Percentiles rank a stretch among this genome's conserved stretches.
Conservation (phyloP, 2,797 vertebrate genomes). For the Picus viridis region DNA sequence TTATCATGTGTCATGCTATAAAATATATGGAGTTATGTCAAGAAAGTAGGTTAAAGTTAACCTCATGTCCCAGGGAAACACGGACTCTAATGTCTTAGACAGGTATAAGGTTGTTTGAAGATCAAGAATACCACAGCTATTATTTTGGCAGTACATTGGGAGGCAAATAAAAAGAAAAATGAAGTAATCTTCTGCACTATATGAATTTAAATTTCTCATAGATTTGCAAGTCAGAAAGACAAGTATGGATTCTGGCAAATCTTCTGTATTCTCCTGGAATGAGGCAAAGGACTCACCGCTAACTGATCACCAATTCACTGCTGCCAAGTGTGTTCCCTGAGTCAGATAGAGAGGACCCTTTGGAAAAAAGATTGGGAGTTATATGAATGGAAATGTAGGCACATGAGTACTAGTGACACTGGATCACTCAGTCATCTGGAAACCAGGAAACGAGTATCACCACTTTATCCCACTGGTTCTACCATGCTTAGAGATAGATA, state of each 20-base stretch:
- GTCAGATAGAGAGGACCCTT: neutral
- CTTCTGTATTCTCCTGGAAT: slow-evolving; percentile 29
- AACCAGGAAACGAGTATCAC: neutral
- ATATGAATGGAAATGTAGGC: neutral
- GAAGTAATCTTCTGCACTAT: neutral
- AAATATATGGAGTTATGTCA: neutral
- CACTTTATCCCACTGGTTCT: neutral
- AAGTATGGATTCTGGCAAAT: slow-evolving; percentile 48
- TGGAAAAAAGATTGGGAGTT: neutral
- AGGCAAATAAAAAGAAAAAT: slow-evolving; percentile 40
- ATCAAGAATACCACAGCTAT: neutral
- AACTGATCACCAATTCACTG: neutral
- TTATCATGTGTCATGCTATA: neutral
- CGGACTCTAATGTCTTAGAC: neutral
- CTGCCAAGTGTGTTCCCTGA: neutral
- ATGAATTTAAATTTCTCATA: slow-evolving; percentile 26
- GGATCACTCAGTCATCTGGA: slow-evolving; percentile 20
- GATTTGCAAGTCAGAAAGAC: slow-evolving; percentile 52
- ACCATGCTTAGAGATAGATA: neutral
- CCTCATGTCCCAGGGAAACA: neutral
- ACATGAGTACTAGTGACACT: neutral
- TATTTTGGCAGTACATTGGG: slow-evolving; percentile 28
- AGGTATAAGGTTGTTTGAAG: neutral
- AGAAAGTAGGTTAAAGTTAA: neutral
- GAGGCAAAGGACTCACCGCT: neutral